phyloP scores from a whole-genome alignment of 2,113 vertebrate species.

The Pelecanus crispus region DNA sequence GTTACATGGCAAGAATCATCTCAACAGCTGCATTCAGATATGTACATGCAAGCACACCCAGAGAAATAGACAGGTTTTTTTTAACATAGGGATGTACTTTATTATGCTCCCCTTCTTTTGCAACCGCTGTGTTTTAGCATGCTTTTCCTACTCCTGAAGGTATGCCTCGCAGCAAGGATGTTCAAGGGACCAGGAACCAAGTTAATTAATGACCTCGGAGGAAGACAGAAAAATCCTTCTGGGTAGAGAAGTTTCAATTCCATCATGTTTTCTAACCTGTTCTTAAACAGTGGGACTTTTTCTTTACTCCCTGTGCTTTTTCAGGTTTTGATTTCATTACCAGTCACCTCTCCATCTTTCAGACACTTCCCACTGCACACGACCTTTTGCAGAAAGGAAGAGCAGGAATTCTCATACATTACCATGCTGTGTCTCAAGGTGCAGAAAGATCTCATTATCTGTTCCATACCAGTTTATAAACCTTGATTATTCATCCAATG shows the following conservation, averaged over 20 bases:
- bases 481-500: background rate
- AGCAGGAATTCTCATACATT: background rate
- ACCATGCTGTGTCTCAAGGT: background rate
- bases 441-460: background rate
- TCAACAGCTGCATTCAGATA: background rate
- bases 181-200: background rate
- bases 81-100: background rate
- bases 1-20: background rate
- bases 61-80: fast-evolving
- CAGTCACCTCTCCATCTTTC: background rate
- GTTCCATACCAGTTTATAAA: background rate
- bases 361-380: background rate
- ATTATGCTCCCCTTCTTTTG: background rate
- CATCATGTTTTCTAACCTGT: background rate
- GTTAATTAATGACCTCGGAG: background rate
- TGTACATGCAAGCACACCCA: fast-evolving
- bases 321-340: background rate
- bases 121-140: background rate
- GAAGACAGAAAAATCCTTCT: background rate
- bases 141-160: background rate
- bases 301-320: background rate
- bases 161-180: background rate
- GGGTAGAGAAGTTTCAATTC: background rate
- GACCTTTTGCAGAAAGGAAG: background rate
- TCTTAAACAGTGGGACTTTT: background rate